These are phyloP conservation scores for Drosophila borborema DNA, from an alignment of 2,888 invertebrate species.

Conservation along the genomic window DNA sequence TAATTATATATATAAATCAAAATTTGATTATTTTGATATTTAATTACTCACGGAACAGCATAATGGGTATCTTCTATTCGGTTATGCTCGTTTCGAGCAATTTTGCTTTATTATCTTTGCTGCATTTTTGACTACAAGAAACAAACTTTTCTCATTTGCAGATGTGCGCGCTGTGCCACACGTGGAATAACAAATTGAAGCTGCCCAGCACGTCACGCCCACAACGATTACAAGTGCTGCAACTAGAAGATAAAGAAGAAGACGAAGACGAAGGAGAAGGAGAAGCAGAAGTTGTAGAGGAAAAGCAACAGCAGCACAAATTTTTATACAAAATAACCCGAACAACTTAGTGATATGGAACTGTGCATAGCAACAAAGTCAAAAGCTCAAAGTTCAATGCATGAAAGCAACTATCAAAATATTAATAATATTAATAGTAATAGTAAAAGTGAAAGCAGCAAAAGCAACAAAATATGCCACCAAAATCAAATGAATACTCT, in stretches of 20 bases:
- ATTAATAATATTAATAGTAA: constrained; percentile 39
- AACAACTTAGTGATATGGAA: constrained; percentile 71
- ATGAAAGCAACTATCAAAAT: constrained; percentile 73
- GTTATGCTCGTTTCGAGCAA: background rate
- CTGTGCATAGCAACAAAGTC: constrained; percentile 77
- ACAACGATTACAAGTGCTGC: constrained; percentile 47
- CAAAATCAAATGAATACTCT: constrained; percentile 64
- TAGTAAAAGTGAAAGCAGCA: constrained; percentile 42
- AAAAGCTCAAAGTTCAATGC: constrained; percentile 76
- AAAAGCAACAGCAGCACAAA: constrained; percentile 4
- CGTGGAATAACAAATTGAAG: constrained; percentile 55
- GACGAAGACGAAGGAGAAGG: background rate
- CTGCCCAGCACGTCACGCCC: constrained; percentile 64
- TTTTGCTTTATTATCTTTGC: background rate
- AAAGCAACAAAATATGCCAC: constrained; percentile 77
- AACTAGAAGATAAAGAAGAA: constrained; percentile 19
- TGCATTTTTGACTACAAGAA: constrained; percentile 11
- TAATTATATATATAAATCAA: background rate
- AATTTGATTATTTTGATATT: background rate
- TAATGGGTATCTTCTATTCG: background rate
- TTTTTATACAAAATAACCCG: constrained; percentile 23
- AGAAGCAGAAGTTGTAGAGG: background rate
- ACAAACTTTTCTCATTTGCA: constrained; percentile 70
- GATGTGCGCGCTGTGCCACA: constrained; percentile 66
- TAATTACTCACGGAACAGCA: no score